Conservation (phyloP, 1,140 invertebrate genomes). For the Neodiprion pinetum region DNA sequence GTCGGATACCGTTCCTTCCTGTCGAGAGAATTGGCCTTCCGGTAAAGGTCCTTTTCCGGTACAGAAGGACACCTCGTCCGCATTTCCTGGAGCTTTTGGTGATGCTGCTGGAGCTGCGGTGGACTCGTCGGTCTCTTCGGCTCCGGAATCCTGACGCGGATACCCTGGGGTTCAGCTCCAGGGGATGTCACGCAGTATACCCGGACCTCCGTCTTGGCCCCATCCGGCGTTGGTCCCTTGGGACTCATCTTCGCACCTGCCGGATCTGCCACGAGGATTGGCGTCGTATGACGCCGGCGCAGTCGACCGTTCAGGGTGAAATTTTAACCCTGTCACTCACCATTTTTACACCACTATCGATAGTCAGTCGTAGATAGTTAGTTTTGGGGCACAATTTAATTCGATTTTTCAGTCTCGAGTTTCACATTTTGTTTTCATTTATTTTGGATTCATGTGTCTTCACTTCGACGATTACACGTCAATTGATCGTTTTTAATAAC, state of each 20-base stretch:
- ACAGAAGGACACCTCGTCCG: slow-evolving; percentile 49
- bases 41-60: slow-evolving; percentile 55
- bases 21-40: slow-evolving; percentile 49
- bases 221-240: slow-evolving; percentile 49
- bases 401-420: background rate
- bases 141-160: slow-evolving; percentile 56
- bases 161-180: slow-evolving; percentile 49
- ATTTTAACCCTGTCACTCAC: background rate
- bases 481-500: background rate
- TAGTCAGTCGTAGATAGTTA: background rate
- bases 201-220: slow-evolving; percentile 53
- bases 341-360: background rate
- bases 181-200: slow-evolving; percentile 52
- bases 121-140: slow-evolving; percentile 52
- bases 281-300: slow-evolving; percentile 54
- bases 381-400: background rate
- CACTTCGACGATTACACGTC: background rate
- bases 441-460: background rate
- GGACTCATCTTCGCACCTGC: slow-evolving; percentile 49
- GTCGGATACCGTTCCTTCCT: slow-evolving; percentile 54
- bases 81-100: slow-evolving; percentile 13
- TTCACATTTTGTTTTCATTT: background rate
- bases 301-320: slow-evolving; percentile 47
- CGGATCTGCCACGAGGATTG: slow-evolving; percentile 30
- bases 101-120: slow-evolving; percentile 21